phyloP scores from a whole-genome alignment of 2,113 vertebrate genomes.

The Cranoglanis bouderius region DNA sequence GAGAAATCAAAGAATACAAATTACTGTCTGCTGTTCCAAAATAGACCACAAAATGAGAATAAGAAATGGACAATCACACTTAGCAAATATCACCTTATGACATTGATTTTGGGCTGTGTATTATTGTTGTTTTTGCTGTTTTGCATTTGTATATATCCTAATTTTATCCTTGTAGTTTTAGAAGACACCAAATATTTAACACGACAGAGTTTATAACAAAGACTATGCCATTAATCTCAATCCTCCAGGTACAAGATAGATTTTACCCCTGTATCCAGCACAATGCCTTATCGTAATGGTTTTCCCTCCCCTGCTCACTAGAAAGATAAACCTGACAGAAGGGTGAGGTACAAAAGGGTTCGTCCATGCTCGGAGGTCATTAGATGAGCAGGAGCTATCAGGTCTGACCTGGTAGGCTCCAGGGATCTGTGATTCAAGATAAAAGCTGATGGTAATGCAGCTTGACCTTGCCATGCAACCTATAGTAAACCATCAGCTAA shows the following conservation, averaged over 20 bases:
- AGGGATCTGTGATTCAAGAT: conserved; percentile 44
- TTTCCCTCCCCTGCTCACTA: conserved; percentile 19
- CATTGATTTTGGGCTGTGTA: background rate
- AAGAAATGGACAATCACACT: background rate
- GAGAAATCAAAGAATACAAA: conserved; percentile 1
- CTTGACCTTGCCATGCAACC: conserved; percentile 40
- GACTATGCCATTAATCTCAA: conserved; percentile 14
- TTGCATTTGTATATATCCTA: background rate
- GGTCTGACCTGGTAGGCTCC: conserved; percentile 43
- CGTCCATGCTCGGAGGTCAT: conserved; percentile 47
- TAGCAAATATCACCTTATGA: background rate
- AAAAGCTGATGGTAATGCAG: conserved; percentile 55
- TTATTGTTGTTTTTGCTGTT: background rate
- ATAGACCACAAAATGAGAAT: background rate
- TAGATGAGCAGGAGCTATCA: conserved; percentile 48
- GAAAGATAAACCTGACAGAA: conserved; percentile 47
- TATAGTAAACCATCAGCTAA: conserved; percentile 40
- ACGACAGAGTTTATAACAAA: background rate
- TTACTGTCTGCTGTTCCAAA: background rate
- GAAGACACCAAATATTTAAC: background rate
- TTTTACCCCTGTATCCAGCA: conserved; percentile 31
- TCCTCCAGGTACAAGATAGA: conserved; percentile 22
- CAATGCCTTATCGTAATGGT: conserved; percentile 37
- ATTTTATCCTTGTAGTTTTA: conserved; percentile 3
- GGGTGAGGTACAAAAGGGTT: conserved; percentile 41